Evolutionary conservation across 2,797 vertebrate genomes (phyloP).

Genomic region (Caiman crocodilus): DNA sequence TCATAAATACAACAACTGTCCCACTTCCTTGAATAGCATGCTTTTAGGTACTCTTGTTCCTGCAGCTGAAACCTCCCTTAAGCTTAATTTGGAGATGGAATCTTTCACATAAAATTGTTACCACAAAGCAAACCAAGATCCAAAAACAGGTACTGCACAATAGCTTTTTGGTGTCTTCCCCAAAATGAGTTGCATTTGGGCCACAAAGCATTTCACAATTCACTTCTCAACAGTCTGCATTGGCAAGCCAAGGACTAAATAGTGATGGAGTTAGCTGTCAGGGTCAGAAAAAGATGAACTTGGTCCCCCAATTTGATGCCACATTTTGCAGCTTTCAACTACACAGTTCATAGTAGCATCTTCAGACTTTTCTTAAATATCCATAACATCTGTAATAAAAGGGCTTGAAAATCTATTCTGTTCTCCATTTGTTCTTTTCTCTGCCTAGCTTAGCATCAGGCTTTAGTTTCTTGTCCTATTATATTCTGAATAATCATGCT

Average conservation of each 20-base stretch:
- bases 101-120: not conserved
- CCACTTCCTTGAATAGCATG: not conserved
- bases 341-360: not conserved
- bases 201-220: not conserved
- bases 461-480: not conserved
- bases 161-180: slow-evolving; percentile 15
- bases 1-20: not conserved
- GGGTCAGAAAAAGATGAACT: slow-evolving; percentile 1
- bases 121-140: slow-evolving; percentile 43
- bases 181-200: slow-evolving; percentile 25
- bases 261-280: not conserved
- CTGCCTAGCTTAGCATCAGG: slow-evolving; percentile 8
- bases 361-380: slow-evolving; percentile 6
- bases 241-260: not conserved
- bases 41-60: not conserved
- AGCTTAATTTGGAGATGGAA: not conserved
- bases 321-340: slow-evolving; percentile 16
- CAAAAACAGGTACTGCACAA: not conserved
- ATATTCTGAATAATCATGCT: not conserved
- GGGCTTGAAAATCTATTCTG: not conserved
- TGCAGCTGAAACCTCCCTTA: not conserved
- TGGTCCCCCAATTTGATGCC: not conserved
- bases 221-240: not conserved
- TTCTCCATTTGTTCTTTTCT: not conserved
- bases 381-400: not conserved